Conservation (phyloP, 1,140 invertebrate species). For the Camponotus vicinus region DNA sequence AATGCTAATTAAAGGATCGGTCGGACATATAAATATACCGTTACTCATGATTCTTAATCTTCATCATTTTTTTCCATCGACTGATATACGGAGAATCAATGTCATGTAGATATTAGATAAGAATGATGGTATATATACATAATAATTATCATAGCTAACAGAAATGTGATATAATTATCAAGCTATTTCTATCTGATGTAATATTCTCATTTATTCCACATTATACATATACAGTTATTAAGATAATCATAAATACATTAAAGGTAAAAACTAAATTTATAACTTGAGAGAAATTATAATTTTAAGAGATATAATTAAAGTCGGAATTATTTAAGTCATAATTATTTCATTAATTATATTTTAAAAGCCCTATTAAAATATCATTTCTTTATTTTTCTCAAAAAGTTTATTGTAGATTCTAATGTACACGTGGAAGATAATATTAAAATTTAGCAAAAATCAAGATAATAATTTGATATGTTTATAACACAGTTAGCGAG, state of each 20-base stretch:
- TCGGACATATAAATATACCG: conserved; percentile 42
- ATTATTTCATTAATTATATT: conserved; percentile 12
- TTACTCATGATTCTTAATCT: conserved; percentile 41
- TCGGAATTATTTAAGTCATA: neutral
- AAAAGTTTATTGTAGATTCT: neutral
- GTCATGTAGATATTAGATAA: conserved; percentile 20
- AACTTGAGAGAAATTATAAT: neutral
- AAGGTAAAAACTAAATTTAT: conserved; percentile 4
- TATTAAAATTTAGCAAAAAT: conserved; percentile 17
- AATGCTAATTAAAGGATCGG: conserved; percentile 82
- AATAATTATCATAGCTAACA: conserved; percentile 40
- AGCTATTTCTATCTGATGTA: conserved; percentile 27
- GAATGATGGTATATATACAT: neutral
- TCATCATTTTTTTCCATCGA: neutral
- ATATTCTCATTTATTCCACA: conserved; percentile 7
- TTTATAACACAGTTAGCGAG: neutral
- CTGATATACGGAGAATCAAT: conserved; percentile 9
- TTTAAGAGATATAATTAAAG: neutral
- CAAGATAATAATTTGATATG: conserved; percentile 1
- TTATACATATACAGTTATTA: neutral
- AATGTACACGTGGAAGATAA: neutral
- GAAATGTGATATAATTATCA: neutral
- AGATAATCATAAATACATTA: neutral
- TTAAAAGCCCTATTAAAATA: neutral
- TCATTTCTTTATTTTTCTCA: neutral